Conservation (phyloP, 1,140 invertebrate genomes). For the Acromyrmex heyeri region DNA sequence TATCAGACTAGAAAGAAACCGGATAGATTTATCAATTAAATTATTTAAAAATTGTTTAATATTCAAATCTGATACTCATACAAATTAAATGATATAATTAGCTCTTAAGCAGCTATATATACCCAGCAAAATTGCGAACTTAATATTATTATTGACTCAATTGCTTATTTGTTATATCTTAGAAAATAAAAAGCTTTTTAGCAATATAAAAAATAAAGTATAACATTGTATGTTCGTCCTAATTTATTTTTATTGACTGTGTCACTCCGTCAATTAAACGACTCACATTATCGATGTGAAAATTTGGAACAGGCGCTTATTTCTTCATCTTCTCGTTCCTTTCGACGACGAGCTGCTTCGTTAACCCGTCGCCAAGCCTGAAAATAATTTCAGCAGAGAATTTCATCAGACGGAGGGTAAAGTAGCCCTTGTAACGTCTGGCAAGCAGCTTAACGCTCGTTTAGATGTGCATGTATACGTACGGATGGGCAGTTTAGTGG, state of each 20-base stretch:
- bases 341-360: conserved; percentile 71
- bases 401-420: conserved; percentile 76
- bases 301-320: neutral
- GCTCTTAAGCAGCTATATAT: neutral
- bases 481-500: conserved; percentile 63
- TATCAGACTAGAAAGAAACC: neutral
- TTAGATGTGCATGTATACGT: conserved; percentile 67
- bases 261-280: neutral
- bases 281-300: conserved; percentile 12
- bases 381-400: conserved; percentile 77
- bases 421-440: conserved; percentile 78
- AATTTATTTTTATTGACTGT: neutral
- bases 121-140: neutral
- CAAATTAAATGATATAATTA: conserved; percentile 14
- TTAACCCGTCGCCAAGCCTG: conserved; percentile 74
- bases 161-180: neutral
- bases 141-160: neutral
- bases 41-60: neutral
- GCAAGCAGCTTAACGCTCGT: conserved; percentile 75
- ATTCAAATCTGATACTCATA: neutral
- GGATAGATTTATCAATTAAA: neutral
- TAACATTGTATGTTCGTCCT: neutral
- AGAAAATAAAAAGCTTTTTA: neutral
- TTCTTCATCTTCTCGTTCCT: conserved; percentile 50
- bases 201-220: neutral